Base-by-base conservation (phyloP, 2,113 vertebrate species). In the Ranitomeya variabilis region DNA sequence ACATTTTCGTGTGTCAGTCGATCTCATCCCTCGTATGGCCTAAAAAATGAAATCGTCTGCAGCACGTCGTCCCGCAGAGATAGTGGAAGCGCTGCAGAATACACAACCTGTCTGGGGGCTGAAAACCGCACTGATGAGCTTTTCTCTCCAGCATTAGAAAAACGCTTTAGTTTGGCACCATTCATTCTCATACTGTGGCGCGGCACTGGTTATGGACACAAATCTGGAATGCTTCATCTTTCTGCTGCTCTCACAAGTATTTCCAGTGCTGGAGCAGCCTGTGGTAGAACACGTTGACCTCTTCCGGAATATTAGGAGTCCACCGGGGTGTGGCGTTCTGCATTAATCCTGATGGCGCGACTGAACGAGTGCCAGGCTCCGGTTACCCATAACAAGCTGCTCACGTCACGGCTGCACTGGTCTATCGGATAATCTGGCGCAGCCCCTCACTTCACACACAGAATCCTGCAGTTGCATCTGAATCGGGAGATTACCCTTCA, bases 321-420 rank as follows among this genome's bases (percentile, higher is more conserved):
- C 83, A 73, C 66, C 55, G 23, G 64, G 82, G 66, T 84, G 82
- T 57, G 82, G 82, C 21, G 12, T 57, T 69, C 21, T 71, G 26
- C 15, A 71, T 57, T 71, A 55, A 69, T 26, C 31, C 66, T 71
- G 51, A 85, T 85, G 21, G 69, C 64, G 57, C 18, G 66, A 66
- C 82, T 71, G 66, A 69, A 31, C 9, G 13, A 26, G 64, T 37
- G 51, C 64, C 82, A 84, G 66, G 51, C 66, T 55, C 45, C 51
- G 13, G 21, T 84, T 84, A 80, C 78, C 59, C 78, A 84, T 71
- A 84, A 71, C 64, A 18, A 82, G 59, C 59, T 71, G 64, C 71
- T 51, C 82, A 69, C 31, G 59, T 52, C 82, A 83, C 19, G 15
- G 64, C 60, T 69, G 45, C 26, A 31, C 37, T 10, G 26, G 5